Evolutionary conservation across 2,113 vertebrate species (phyloP), one percentile per base, ranked within the genome.

Genomic region (Rhinopomastus cyanomelas): DNA sequence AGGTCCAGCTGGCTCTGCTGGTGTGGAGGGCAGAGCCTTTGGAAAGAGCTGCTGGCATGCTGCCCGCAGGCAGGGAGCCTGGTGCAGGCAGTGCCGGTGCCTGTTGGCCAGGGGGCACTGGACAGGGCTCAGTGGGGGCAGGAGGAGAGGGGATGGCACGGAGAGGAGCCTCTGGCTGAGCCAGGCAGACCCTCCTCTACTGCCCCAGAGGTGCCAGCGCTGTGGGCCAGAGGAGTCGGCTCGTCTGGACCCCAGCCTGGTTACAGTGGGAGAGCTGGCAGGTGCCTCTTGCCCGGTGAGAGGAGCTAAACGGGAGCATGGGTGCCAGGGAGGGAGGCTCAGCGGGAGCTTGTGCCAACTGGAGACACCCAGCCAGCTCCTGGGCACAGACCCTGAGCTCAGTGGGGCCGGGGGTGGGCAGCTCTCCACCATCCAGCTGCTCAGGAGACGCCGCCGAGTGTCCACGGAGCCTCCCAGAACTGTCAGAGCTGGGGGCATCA

Each of bases 401-500:
- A 2, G 65, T 67, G 32, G 61, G 0, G 0, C 51, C 19, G 11
- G 1, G 14, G 44, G 30, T 8, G 4, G 46, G 76, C 39, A 30
- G 57, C 69, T 16, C 20, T 52, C 37, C 25, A 1, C 3, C 11
- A 17, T 29, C 37, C 56, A 13, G 39, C 66, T 56, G 17, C 12
- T 25, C 27, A 60, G 39, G 65, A 46, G 80, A 52, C 30, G 52
- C 26, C 30, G 52, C 32, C 23, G 5, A 17, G 1, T 21, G 30
- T 72, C 59, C 59, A 67, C 23, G 8, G 71, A 51, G 51, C 44
- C 32, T 39, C 42, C 29, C 51, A 56, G 65, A 17, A 48, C 23
- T 20, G 5, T 69, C 46, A 20, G 89, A n/a, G 79, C 30, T 1
- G 18, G 8, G 51, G 13, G 10, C 0, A 0, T 19, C 5, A 26